Percentiles rank a stretch among this genome's conserved stretches.
phyloP scores from a whole-genome alignment of 2,113 vertebrate species.

The Ophthalmolycus amberensis region DNA sequence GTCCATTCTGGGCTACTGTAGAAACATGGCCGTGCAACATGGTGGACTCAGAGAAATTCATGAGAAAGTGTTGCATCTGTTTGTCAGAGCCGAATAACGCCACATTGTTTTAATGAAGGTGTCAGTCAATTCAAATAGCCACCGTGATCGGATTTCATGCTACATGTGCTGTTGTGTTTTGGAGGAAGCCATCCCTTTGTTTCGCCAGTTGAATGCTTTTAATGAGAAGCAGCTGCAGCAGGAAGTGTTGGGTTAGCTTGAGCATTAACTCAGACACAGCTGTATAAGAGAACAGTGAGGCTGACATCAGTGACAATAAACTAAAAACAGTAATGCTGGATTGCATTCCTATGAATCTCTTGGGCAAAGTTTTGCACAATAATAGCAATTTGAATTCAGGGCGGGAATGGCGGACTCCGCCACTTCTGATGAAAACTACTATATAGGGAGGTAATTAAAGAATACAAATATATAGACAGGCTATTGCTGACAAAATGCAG shows the following conservation, averaged over 20 bases:
- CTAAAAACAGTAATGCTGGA: background rate
- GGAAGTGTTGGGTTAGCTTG: conserved; percentile 1
- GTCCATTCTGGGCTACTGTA: background rate
- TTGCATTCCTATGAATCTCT: background rate
- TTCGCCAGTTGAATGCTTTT: background rate
- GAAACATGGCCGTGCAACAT: background rate
- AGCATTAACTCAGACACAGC: background rate
- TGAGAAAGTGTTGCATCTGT: background rate
- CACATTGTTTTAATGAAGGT: background rate
- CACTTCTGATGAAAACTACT: background rate
- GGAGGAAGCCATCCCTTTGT: background rate
- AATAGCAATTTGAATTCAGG: background rate
- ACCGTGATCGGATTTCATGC: background rate
- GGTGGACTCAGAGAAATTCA: too few relatives aligned
- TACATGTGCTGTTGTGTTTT: background rate
- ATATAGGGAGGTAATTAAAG: background rate
- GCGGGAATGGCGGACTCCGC: background rate
- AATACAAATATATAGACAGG: background rate
- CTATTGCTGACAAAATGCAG: background rate
- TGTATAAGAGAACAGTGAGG: background rate
- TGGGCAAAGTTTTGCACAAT: background rate
- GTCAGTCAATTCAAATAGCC: background rate
- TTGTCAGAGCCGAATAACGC: background rate
- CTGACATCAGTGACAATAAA: background rate
- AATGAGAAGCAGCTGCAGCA: conserved; percentile 1